phyloP scores from a whole-genome alignment of 2,888 invertebrate genomes.

The Phyto melanocephala region DNA sequence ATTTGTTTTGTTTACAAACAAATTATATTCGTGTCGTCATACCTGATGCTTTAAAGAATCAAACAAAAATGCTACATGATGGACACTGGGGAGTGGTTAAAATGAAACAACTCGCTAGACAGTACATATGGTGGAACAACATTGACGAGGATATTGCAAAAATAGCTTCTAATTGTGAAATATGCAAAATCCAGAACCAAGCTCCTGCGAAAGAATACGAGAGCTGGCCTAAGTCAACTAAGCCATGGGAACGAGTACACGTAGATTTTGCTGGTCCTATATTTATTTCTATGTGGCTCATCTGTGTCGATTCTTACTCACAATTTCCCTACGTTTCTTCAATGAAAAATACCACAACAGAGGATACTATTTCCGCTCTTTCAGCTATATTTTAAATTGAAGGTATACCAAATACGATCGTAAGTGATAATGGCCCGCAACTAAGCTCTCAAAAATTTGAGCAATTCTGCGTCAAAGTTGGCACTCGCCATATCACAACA shows the following conservation, averaged over 20 bases:
- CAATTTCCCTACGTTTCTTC: background rate
- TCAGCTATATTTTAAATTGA: slow-evolving; percentile 56
- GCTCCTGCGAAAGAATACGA: slow-evolving; percentile 1
- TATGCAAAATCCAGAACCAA: background rate
- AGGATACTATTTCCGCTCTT: background rate
- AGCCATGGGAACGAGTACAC: slow-evolving; percentile 34
- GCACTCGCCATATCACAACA: slow-evolving; percentile 67
- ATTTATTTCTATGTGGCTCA: background rate
- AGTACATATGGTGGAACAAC: slow-evolving; percentile 13
- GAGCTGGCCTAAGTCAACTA: slow-evolving; percentile 14
- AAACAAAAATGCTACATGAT: background rate
- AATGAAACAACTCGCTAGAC: background rate
- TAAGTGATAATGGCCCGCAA: background rate
- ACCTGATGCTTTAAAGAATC: slow-evolving; percentile 31
- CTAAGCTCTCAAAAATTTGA: slow-evolving; percentile 46
- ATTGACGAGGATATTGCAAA: slow-evolving; percentile 14
- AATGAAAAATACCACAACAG: background rate
- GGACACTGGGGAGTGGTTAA: background rate
- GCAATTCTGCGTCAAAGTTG: slow-evolving; percentile 63
- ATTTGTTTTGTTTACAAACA: background rate
- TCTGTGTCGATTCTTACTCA: background rate
- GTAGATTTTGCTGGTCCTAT: slow-evolving; percentile 42
- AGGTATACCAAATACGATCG: background rate
- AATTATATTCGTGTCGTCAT: slow-evolving; percentile 2
- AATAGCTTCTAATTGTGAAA: background rate